Base-by-base conservation (phyloP, 2,888 invertebrate genomes). In the Leptinotarsa peninsularis region DNA sequence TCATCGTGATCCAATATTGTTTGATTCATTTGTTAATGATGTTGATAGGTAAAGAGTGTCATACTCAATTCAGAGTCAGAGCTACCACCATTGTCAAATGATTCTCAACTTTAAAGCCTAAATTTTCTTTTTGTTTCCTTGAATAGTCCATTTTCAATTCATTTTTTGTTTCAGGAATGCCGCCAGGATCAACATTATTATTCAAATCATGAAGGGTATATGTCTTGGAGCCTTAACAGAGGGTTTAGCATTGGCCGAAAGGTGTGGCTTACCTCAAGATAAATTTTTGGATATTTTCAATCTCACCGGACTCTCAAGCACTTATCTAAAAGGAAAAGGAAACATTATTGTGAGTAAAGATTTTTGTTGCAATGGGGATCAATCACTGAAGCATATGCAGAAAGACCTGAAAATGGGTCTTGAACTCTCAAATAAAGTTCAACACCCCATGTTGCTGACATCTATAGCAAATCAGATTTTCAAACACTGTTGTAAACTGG, bases 401-500 rank as follows among this genome's bases (percentile, higher is more conserved):
- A 98, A 98, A 88, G 98, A 98, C 89, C 49, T 78, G 49, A 94
- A 95, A 85, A 90, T 98, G 82, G 95, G 96, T 4, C 90, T 98
- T 76, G 93, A 93, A 67, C 92, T 98, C 89, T 96, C 96, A 27
- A 96, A 98, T 89, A 91, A 93, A 74, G 89, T 96, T 82, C 96
- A 97, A 85, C 98, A 98, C 88, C 96, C 98, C 0, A 91, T 98
- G 84, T 95, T 96, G 33, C 91, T 98, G 71, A 94, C 97, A 0
- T 95, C 98, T 63, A 93, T 96, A 81, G 96, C 97, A 78, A 98
- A 98, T 89, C 98, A 98, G 91, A 95, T 97, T 83, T 98, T 96
- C 90, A 98, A 98, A 89, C 96, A 97, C 88, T 97, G 98, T 83
- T 95, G 97, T 88, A 93, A 97, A 78, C 93, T 97, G 83, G 98